These are phyloP conservation scores for Palythoa grandiflora DNA, from an alignment of 92 coral and sea anemone species.

Conservation along the genomic window DNA sequence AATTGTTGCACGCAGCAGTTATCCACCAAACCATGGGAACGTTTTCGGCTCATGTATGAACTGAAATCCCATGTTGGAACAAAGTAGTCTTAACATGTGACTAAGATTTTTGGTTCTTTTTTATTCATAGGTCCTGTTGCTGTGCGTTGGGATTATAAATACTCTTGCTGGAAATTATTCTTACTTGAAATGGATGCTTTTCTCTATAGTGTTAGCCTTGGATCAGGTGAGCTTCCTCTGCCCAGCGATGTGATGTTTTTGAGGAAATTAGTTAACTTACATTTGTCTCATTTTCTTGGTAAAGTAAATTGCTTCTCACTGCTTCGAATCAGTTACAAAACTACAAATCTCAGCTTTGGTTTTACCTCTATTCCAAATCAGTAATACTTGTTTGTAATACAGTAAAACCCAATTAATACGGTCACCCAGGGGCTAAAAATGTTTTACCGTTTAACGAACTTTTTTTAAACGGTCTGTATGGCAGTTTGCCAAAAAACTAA, in stretches of 20 bases:
- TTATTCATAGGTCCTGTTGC: slow-evolving; percentile 75
- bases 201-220: slow-evolving; percentile 81
- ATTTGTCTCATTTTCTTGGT: background rate
- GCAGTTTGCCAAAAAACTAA: no score
- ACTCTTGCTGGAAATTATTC: slow-evolving; percentile 95
- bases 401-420: no score
- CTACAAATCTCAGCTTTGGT: no score
- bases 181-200: slow-evolving; percentile 90
- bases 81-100: background rate
- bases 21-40: background rate
- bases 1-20: no score
- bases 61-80: background rate
- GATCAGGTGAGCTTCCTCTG: slow-evolving; percentile 65
- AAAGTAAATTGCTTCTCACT: background rate
- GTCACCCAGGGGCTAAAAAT: no score
- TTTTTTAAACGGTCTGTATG: no score
- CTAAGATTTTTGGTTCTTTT: background rate
- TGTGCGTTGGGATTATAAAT: slow-evolving; percentile 84
- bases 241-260: no score
- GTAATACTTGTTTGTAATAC: no score
- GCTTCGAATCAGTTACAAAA: background rate
- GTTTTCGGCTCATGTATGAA: background rate
- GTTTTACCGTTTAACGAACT: no score
- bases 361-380: no score
- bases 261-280: background rate